Evolutionary conservation across 2,888 invertebrate genomes (phyloP), one percentile per base, ranked within the genome.

Genomic region (Hydriomena furcata): DNA sequence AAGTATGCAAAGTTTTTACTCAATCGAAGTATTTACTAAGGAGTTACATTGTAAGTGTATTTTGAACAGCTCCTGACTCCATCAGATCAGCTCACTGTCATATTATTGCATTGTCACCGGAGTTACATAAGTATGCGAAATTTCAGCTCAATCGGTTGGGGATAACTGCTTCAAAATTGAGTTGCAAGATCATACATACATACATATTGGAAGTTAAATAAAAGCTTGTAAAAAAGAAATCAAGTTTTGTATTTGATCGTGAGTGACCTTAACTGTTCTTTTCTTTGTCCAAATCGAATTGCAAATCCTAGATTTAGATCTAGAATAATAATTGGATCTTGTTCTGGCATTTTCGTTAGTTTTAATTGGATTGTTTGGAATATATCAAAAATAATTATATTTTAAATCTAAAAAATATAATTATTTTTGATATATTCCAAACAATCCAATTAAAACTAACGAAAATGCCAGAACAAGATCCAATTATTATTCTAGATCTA

Each of bases 311-410:
- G 51, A 45, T 51, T 35, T 1, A 7, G 21, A 42, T 46, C 31
- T 27, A 11, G 13, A 42, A 32, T 45, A 35, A 31, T 32, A 42
- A 52, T 46, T 52, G 46, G 40, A 49, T 53, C 35, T 46, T 8
- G 7, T 25, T 6, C 17, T 27, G 23, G 7, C 31, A 13, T 32
- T 35, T 13, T 40, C n/a, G 21, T 44, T 21, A 7, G 17, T 32
- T 37, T 45, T 42, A 49, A 49, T 53, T 45, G 41, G 23, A 21
- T 27, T 23, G 0, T 13, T 30, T 25, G 10, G 1, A 25, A 5
- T 2, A 25, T 8, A 40, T 24, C n/a, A 31, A 32, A 11, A 25
- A 24, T 3, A 20, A n/a, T 7, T 23, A 2, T 25, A 8, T 11
- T 30, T 10, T 30, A 7, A 5, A n/a, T n/a, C n/a, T n/a, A n/a